Base-by-base conservation (phyloP, 2,888 invertebrate genomes). In the Mythimna ferrago region DNA sequence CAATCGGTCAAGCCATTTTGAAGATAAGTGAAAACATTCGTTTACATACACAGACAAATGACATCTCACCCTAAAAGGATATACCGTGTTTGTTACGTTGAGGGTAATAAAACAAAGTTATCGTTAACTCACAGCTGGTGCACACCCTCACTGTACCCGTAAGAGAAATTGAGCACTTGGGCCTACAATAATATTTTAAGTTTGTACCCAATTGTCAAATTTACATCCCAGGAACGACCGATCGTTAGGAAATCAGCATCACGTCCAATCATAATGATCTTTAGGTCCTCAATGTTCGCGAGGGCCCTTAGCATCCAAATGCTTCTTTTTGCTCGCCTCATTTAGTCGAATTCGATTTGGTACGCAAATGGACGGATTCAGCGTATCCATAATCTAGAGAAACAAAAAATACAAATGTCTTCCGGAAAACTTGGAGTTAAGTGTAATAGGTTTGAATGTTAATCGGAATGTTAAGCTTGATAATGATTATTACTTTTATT, bases 301-400 rank as follows among this genome's bases (percentile, higher is more conserved):
- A 80, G 66, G 63, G 62, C 71, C 77, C 51, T 79, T 76, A 35
- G 71, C 69, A 80, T 78, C 38, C 44, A 72, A 85, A 81, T 76
- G 71, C 26, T 70, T 78, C 62, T 73, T 77, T 81, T 54, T 66
- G 35, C 51, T 66, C 67, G 26, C 56, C 67, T 71, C 70, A 74
- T 84, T 84, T 69, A 66, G 21, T 58, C 35, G 6, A 78, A 78
- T 73, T 79, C 71, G 53, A 83, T 78, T 81, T 26, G 21, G 56
- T n/a, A 69, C 9, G 44, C 6, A 56, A 73, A 76, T 73, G 6
- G 53, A 48, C 26, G 60, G 41, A 72, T 68, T 68, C 51, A 32
- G 26, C 3, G 26, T 32, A 32, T 56, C 58, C 21, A 38, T 62
- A 56, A 75, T 64, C 61, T 38, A 68, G 44, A 16, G 38, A 58